Conservation (phyloP, 2,888 invertebrate genomes). For the Ellobium chinense region DNA sequence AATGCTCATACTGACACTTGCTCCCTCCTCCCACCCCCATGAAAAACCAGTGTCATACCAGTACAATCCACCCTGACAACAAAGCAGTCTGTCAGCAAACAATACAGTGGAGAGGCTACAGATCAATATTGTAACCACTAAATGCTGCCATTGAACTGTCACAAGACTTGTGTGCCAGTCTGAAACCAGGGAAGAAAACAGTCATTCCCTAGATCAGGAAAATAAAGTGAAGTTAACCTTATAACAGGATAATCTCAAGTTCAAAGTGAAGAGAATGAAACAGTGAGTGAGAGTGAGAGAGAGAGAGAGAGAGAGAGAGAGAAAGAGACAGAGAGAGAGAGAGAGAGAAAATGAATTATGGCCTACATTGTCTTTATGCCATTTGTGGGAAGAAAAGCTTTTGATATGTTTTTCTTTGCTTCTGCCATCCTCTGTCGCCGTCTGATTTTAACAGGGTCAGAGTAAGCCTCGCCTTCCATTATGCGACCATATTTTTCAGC, state of each 20-base stretch:
- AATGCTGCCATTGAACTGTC: too few relatives aligned
- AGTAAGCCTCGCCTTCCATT: conserved; percentile 77
- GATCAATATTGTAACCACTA: too few relatives aligned
- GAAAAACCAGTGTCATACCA: too few relatives aligned
- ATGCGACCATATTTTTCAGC: conserved; percentile 74
- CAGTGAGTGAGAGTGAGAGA: background rate
- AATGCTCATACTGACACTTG: too few relatives aligned
- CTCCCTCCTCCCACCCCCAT: too few relatives aligned
- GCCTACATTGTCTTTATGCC: conserved; percentile 76
- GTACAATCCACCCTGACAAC: too few relatives aligned
- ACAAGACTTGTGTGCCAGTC: too few relatives aligned
- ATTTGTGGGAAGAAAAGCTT: conserved; percentile 78
- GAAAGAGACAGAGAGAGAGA: background rate
- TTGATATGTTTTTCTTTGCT: conserved; percentile 75
- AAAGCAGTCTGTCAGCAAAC: too few relatives aligned
- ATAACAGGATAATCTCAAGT: background rate
- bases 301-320: background rate
- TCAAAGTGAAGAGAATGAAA: background rate
- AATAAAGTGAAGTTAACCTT: too few relatives aligned
- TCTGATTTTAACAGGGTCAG: conserved; percentile 76
- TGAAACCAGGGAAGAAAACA: too few relatives aligned
- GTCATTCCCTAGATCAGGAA: too few relatives aligned
- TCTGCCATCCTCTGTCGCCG: conserved; percentile 73
- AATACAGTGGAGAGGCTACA: too few relatives aligned
- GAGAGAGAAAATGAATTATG: background rate